Evolutionary conservation across 2,113 vertebrate species (phyloP).

Genomic region (Glaucidium brasilianum): DNA sequence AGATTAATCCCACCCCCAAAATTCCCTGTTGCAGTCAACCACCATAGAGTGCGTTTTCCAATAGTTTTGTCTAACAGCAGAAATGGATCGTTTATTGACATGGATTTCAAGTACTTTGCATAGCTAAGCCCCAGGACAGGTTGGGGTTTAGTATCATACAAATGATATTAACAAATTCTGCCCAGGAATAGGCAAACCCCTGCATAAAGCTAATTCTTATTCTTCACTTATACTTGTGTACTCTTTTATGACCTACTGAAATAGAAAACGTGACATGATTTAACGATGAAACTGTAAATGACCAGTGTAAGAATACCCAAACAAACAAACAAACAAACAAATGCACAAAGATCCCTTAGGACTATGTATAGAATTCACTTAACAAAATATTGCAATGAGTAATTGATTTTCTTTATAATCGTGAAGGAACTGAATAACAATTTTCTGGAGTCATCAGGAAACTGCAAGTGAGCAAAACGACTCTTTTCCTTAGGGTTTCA

Average conservation of each 20-base stretch:
- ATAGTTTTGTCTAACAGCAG: neutral
- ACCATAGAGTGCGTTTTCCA: neutral
- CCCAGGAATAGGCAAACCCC: neutral
- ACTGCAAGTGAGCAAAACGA: neutral
- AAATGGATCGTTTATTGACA: neutral
- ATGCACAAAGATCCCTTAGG: accelerated
- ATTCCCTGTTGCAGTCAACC: neutral
- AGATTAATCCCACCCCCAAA: neutral
- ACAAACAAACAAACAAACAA: neutral
- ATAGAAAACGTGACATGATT: neutral
- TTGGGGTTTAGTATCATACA: neutral
- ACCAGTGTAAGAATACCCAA: neutral
- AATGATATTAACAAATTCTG: neutral
- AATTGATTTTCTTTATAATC: neutral
- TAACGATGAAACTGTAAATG: neutral
- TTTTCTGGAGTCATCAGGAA: neutral
- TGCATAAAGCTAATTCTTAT: neutral
- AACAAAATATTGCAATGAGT: neutral
- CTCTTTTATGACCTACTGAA: neutral
- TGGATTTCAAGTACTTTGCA: neutral
- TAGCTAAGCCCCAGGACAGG: neutral
- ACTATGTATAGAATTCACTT: neutral
- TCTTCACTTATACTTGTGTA: neutral
- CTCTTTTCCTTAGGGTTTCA: neutral
- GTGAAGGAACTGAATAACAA: neutral